A percentile compares a stretch with the other conserved stretches of the same genome.
Evolutionary conservation across 1,140 invertebrate species (phyloP).

Genomic region (Pomacea maculata): DNA sequence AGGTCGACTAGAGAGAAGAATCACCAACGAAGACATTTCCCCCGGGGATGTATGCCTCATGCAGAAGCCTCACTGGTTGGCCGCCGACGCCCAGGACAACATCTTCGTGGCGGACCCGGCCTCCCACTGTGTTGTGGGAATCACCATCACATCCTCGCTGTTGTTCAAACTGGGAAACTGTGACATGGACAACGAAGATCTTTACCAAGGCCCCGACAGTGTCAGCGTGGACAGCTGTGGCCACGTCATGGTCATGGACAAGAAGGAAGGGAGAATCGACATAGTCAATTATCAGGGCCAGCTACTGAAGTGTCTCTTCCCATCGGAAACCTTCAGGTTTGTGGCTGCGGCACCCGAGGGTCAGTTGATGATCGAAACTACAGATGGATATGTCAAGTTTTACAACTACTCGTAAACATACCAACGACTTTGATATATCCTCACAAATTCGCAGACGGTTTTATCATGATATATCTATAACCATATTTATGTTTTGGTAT

Average conservation of each 20-base stretch:
- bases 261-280: constrained; percentile 51
- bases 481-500: too few species aligned
- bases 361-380: constrained; percentile 43
- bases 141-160: constrained; percentile 42
- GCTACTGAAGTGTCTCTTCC: constrained; percentile 48
- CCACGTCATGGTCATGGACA: constrained; percentile 55
- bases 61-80: constrained; percentile 50
- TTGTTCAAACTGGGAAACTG: constrained; percentile 55
- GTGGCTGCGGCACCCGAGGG: constrained; percentile 48
- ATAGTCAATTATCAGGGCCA: constrained; percentile 47
- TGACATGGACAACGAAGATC: constrained; percentile 45
- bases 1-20: constrained; percentile 38
- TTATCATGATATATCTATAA: too few species aligned
- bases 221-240: constrained; percentile 46
- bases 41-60: constrained; percentile 43
- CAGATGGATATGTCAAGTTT: constrained; percentile 49
- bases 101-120: constrained; percentile 53
- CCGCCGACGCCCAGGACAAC: constrained; percentile 37
- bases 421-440: not conserved
- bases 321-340: constrained; percentile 46
- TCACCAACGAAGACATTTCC: constrained; percentile 56
- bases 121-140: constrained; percentile 48
- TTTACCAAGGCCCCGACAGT: constrained; percentile 53
- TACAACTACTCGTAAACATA: constrained; percentile 43
- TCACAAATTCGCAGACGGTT: not conserved